These are phyloP conservation scores for Cottus gobio DNA, from an alignment of 2,113 vertebrate species.

Conservation along the genomic window DNA sequence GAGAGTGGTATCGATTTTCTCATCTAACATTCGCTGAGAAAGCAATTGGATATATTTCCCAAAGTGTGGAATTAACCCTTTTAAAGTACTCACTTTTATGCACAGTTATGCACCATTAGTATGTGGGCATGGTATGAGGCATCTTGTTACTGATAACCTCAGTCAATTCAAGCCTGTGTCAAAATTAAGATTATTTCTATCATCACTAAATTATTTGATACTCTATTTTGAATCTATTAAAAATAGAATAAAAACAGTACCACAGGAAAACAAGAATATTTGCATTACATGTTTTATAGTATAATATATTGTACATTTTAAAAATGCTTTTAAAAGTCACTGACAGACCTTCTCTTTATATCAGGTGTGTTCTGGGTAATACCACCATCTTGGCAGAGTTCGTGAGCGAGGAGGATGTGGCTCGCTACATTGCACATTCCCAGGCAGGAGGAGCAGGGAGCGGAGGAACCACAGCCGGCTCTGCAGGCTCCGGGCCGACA, in stretches of 20 bases:
- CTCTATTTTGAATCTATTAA: background rate
- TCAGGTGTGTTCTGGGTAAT: conserved; percentile 99
- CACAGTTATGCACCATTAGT: background rate
- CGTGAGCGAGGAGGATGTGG: conserved; percentile 98
- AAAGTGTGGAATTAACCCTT: background rate
- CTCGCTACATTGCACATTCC: conserved; percentile 97
- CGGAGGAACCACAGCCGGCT: conserved; percentile 51
- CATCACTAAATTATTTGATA: background rate
- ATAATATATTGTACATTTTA: background rate
- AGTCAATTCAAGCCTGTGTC: background rate
- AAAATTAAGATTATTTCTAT: background rate
- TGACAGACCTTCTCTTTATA: conserved; percentile 6
- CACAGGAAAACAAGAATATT: background rate
- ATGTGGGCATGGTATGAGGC: background rate
- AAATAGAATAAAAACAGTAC: background rate
- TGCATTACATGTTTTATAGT: background rate
- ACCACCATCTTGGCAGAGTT: conserved; percentile 99
- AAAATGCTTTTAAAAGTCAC: background rate
- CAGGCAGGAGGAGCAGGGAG: conserved; percentile 81
- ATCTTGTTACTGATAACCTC: background rate
- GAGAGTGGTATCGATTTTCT: background rate
- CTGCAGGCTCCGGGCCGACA: conserved; percentile 81
- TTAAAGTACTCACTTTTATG: background rate
- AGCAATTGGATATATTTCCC: background rate
- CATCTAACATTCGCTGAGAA: background rate